Conservation (phyloP, 2,113 vertebrate genomes). For the Campylomormyrus numenius region DNA sequence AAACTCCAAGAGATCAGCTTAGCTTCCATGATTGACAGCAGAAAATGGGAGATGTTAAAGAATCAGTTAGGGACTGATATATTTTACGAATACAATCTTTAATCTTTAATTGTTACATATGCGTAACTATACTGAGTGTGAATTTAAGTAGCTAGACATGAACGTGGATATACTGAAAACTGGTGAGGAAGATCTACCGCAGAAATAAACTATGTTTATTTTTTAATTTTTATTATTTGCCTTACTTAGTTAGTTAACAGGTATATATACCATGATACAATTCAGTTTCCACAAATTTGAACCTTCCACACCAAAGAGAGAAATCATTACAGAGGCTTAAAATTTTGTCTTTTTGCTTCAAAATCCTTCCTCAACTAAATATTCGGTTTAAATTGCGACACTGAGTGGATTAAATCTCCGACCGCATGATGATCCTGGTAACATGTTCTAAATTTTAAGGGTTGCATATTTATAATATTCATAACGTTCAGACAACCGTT, state of each 20-base stretch:
- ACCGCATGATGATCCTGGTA: not conserved
- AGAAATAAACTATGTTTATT: not conserved
- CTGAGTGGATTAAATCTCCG: not conserved
- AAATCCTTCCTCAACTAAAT: not conserved
- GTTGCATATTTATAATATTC: not conserved
- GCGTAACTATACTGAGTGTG: not conserved
- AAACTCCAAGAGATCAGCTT: constrained; percentile 10
- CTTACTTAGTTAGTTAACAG: not conserved
- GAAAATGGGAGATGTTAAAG: not conserved
- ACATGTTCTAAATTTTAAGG: not conserved
- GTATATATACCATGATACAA: not conserved
- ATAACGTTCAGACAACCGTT: not conserved
- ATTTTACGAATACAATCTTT: not conserved
- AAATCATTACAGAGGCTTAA: not conserved
- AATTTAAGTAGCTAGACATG: not conserved
- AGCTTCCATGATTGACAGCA: constrained; percentile 6
- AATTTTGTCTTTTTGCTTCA: not conserved
- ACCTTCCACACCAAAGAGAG: not conserved
- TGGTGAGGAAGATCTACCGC: not conserved
- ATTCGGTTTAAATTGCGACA: not conserved
- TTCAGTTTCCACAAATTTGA: not conserved
- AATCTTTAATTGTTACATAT: constrained; percentile 1
- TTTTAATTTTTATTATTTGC: not conserved
- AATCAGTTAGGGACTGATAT: not conserved
- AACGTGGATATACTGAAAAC: not conserved